Evolutionary conservation across 2,888 invertebrate species (phyloP).

Genomic region (Cactoblastis cactorum): DNA sequence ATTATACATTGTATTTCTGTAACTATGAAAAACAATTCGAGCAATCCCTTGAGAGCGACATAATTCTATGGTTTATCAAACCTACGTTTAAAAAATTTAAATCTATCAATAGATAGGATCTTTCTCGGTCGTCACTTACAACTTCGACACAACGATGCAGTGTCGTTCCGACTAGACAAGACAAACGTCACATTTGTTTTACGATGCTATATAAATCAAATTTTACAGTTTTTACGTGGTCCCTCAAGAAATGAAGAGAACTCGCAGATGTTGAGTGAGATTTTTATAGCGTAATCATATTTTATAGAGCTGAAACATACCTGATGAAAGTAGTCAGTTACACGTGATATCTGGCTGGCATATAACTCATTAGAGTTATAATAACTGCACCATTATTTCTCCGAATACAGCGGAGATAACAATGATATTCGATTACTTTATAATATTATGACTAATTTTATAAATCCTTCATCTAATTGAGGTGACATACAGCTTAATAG

Average conservation of each 20-base stretch:
- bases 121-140: neutral
- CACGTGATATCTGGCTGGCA: neutral
- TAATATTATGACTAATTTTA: no score
- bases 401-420: no score
- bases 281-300: neutral
- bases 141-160: neutral
- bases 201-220: conserved; percentile 12
- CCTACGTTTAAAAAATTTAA: neutral
- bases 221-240: conserved; percentile 7
- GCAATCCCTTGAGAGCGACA: no score
- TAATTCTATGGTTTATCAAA: neutral
- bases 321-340: neutral
- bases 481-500: neutral
- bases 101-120: conserved; percentile 6
- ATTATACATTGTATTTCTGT: neutral
- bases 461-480: no score
- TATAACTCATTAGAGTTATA: no score
- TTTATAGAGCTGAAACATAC: neutral
- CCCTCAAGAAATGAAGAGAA: neutral
- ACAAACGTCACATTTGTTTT: conserved; percentile 9
- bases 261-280: neutral
- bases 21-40: neutral
- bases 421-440: no score
- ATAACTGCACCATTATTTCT: no score
- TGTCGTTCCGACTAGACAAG: neutral